Conservation (phyloP, 2,888 invertebrate genomes). For the Drosophila barbarae region DNA sequence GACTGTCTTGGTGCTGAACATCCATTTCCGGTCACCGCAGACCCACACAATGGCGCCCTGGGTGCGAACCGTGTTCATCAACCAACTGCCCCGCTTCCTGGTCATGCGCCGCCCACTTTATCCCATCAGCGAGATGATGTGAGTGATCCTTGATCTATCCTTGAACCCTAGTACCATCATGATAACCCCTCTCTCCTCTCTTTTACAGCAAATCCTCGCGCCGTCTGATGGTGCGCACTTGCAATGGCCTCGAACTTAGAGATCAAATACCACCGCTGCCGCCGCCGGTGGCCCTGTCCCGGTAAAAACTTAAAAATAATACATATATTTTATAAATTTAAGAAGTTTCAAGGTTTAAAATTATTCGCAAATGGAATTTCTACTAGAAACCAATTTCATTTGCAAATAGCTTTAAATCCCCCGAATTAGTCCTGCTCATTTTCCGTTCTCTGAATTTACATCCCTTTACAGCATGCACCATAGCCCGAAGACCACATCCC, state of each 20-base stretch:
- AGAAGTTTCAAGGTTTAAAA: not conserved
- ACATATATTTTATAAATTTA: not conserved
- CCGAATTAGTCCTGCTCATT: not conserved
- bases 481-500: slow-evolving; percentile 80
- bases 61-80: slow-evolving; percentile 97
- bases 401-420: not conserved
- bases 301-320: slow-evolving; percentile 60
- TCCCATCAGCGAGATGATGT: slow-evolving; percentile 80
- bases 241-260: slow-evolving; percentile 87
- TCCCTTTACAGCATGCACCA: slow-evolving; percentile 77
- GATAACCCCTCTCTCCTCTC: not conserved
- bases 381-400: too few species aligned
- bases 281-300: slow-evolving; percentile 81
- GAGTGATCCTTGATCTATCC: slow-evolving; percentile 43
- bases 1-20: slow-evolving; percentile 97
- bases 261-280: slow-evolving; percentile 82
- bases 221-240: slow-evolving; percentile 87
- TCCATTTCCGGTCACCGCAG: slow-evolving; percentile 98
- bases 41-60: slow-evolving; percentile 99
- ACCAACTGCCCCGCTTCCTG: slow-evolving; percentile 95
- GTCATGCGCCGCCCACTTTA: slow-evolving; percentile 93
- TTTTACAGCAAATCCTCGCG: slow-evolving; percentile 80
- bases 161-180: not conserved
- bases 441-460: not conserved
- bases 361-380: too few species aligned